phyloP scores from a whole-genome alignment of 2,797 vertebrate species.

The Rhinoraja longicauda region DNA sequence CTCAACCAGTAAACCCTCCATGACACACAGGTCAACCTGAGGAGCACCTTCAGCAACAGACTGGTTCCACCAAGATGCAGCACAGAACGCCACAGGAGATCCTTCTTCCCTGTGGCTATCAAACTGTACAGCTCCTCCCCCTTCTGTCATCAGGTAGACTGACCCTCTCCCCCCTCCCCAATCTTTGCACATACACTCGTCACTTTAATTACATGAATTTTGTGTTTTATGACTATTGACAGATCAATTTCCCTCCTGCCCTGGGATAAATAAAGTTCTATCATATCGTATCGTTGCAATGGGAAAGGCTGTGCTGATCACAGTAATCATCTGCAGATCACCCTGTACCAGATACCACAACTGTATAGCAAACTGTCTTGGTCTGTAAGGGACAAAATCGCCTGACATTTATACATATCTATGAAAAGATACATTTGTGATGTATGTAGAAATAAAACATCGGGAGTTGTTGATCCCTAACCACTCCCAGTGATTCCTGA shows the following conservation, averaged over 20 bases:
- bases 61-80: no score
- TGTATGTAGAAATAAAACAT: neutral
- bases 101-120: no score
- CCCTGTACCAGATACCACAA: neutral
- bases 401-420: neutral
- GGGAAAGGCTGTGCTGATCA: neutral
- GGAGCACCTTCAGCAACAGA: no score
- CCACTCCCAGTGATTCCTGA: neutral
- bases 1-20: neutral
- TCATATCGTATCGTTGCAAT: neutral
- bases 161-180: no score
- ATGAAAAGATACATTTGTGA: neutral
- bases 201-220: no score
- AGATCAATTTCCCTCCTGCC: no score
- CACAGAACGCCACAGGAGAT: no score
- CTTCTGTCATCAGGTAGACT: no score
- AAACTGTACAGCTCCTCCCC: no score
- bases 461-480: neutral
- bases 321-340: neutral
- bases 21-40: neutral
- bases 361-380: neutral
- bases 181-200: no score
- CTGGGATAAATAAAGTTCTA: no score
- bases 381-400: neutral
- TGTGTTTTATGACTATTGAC: no score